These are phyloP conservation scores for Cyrtodaria siliqua DNA, from an alignment of 2,888 invertebrate genomes.

Conservation along the genomic window DNA sequence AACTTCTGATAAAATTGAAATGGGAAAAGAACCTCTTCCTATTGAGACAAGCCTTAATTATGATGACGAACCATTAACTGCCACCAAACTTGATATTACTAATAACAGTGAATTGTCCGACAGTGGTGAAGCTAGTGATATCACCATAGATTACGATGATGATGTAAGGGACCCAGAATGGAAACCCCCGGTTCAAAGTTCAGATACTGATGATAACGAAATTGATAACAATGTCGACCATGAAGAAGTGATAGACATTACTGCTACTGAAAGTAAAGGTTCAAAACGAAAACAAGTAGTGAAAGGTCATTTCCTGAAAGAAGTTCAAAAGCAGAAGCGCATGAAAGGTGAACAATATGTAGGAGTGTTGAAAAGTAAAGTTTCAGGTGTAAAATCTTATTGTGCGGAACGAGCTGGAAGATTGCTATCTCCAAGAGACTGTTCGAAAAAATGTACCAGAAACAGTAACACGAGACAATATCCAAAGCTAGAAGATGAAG, in stretches of 20 bases:
- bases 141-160: slow-evolving; percentile 19
- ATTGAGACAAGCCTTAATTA: not conserved
- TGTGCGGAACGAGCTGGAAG: slow-evolving; percentile 11
- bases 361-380: slow-evolving; percentile 23
- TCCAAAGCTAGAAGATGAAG: slow-evolving; percentile 1
- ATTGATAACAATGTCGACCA: not conserved
- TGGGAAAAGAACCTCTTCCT: not conserved
- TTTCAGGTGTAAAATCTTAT: slow-evolving; percentile 27
- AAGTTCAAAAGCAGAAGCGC: slow-evolving; percentile 22
- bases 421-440: slow-evolving; percentile 12
- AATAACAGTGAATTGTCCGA: slow-evolving; percentile 12
- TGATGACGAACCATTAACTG: slow-evolving; percentile 15
- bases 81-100: slow-evolving; percentile 5
- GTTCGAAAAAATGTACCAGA: slow-evolving; percentile 20
- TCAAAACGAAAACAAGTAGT: slow-evolving; percentile 12
- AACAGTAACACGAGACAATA: not conserved
- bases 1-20: not conserved
- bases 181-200: slow-evolving; percentile 11
- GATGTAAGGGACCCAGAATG: slow-evolving; percentile 33
- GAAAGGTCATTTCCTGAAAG: slow-evolving; percentile 2
- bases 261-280: too few relatives aligned
- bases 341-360: slow-evolving; percentile 30
- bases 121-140: not conserved
- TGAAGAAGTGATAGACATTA: slow-evolving; percentile 22
- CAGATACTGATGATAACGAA: slow-evolving; percentile 16